phyloP scores from a whole-genome alignment of 2,888 invertebrate species.

The Agriopis leucophaearia region DNA sequence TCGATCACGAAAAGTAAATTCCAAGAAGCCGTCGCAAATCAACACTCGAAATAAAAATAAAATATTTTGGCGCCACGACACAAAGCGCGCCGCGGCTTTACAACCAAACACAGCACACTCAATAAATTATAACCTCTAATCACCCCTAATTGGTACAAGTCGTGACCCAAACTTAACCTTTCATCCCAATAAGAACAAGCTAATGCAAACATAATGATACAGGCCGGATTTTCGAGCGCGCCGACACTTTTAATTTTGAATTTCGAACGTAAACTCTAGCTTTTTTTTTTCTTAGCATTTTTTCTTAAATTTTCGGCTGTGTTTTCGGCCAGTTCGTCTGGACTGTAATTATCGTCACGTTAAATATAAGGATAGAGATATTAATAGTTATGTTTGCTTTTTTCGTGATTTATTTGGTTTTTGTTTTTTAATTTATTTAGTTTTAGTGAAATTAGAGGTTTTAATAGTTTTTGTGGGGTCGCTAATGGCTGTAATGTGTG shows the following conservation, averaged over 20 bases:
- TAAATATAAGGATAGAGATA: constrained; percentile 86
- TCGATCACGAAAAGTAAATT: constrained; percentile 45
- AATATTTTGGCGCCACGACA: constrained; percentile 73
- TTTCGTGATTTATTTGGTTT: constrained; percentile 82
- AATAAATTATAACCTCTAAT: constrained; percentile 84
- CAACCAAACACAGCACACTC: constrained; percentile 72
- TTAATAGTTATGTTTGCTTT: constrained; percentile 81
- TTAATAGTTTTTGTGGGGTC: constrained; percentile 71
- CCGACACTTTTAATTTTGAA: constrained; percentile 67
- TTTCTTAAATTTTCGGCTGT: constrained; percentile 29
- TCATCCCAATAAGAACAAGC: constrained; percentile 79
- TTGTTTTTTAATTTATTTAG: constrained; percentile 76
- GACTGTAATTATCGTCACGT: constrained; percentile 80
- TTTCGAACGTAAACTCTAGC: constrained; percentile 72
- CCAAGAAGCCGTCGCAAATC: constrained; percentile 72
- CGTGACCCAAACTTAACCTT: constrained; percentile 84
- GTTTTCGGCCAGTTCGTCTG: constrained; percentile 48
- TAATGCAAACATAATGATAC: constrained; percentile 85
- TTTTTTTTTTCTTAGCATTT: constrained; percentile 19
- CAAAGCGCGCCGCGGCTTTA: constrained; percentile 71
- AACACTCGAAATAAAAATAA: constrained; percentile 67
- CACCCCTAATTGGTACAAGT: constrained; percentile 84
- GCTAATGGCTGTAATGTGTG: constrained; percentile 79
- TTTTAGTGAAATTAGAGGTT: constrained; percentile 81
- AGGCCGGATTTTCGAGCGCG: constrained; percentile 52